These are phyloP conservation scores for Hyposoter dolosus DNA, from an alignment of 2,888 invertebrate species.

Conservation along the genomic window DNA sequence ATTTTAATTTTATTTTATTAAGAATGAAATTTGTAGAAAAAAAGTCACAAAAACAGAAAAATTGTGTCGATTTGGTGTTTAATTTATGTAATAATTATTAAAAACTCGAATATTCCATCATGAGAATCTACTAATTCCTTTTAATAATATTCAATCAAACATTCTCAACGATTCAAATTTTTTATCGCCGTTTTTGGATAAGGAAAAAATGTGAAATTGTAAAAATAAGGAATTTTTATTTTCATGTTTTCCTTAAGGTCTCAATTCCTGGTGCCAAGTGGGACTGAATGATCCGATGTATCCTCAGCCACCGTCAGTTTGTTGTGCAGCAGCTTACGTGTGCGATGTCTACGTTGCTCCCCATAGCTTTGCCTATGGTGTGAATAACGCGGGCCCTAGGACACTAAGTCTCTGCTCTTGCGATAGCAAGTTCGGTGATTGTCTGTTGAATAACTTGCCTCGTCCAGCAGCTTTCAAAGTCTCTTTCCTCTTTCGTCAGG, in stretches of 20 bases:
- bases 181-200: background rate
- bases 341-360: slow-evolving; percentile 1
- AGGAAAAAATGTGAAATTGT: background rate
- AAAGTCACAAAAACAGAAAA: background rate
- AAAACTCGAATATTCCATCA: background rate
- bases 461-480: background rate
- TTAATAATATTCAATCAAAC: background rate
- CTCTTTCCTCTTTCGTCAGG: background rate
- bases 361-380: background rate
- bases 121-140: background rate
- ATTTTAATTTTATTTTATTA: background rate
- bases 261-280: background rate
- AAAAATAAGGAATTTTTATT: background rate
- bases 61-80: background rate
- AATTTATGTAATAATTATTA: background rate
- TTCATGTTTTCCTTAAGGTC: background rate
- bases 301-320: slow-evolving; percentile 9
- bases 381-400: background rate
- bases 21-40: background rate
- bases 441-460: slow-evolving; percentile 2
- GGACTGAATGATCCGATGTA: background rate
- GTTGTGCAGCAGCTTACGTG: background rate
- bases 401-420: background rate
- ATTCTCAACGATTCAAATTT: background rate
- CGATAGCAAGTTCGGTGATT: background rate